phyloP scores from a whole-genome alignment of 2,797 vertebrate species.

The Gastrophryne carolinensis region DNA sequence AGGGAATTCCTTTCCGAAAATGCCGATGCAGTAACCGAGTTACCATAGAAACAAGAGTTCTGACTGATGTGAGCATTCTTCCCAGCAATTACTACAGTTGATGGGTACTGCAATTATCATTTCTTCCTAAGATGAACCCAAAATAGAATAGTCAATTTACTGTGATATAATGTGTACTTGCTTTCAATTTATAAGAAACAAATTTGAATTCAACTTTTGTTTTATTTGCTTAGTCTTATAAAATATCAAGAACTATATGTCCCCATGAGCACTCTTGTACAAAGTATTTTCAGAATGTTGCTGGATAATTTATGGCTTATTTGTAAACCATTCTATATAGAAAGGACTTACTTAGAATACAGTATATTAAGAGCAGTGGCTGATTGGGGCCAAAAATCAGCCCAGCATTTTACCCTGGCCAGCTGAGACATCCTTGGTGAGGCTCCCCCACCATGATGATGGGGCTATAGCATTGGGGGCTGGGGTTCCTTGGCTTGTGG shows the following conservation, averaged over 20 bases:
- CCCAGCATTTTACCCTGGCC: too few species aligned
- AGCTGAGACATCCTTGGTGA: too few species aligned
- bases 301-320: not conserved
- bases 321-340: too few species aligned
- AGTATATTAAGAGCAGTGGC: too few species aligned
- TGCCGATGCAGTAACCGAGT: constrained; percentile 63
- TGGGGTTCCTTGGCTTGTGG: too few species aligned
- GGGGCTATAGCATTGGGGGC: too few species aligned
- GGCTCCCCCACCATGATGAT: too few species aligned
- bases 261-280: not conserved
- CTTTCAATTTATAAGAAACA: not conserved
- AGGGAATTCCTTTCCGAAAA: constrained; percentile 58
- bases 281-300: not conserved
- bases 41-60: constrained; percentile 73
- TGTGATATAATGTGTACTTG: constrained; percentile 16
- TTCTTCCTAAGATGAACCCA: constrained; percentile 63
- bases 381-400: too few species aligned
- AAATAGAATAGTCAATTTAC: constrained; percentile 57
- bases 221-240: not conserved
- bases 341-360: too few species aligned
- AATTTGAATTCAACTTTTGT: not conserved
- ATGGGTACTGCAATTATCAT: constrained; percentile 77
- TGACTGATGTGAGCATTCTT: constrained; percentile 72
- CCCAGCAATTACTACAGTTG: constrained; percentile 75
- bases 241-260: not conserved